A percentile compares a stretch with the other conserved stretches of the same genome.
Evolutionary conservation across 2,888 invertebrate genomes (phyloP).

Genomic region (Synanthedon vespiformis): DNA sequence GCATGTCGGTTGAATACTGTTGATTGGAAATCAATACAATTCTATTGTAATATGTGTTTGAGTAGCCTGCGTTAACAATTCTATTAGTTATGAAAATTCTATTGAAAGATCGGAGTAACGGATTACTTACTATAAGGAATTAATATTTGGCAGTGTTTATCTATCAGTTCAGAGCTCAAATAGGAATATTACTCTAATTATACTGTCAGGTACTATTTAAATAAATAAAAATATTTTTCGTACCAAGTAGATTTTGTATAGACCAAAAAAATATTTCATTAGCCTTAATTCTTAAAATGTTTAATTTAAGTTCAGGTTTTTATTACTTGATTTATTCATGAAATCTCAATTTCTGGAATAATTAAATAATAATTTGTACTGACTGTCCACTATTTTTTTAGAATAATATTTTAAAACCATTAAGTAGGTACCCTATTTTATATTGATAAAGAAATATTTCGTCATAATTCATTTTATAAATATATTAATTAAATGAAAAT

Average conservation of each 20-base stretch:
- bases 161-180: slow-evolving; percentile 46
- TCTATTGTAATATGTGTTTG: slow-evolving; percentile 67
- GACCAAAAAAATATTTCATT: too few species aligned
- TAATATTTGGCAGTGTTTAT: slow-evolving; percentile 32
- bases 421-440: too few species aligned
- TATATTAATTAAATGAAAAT: too few species aligned
- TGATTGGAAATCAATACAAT: slow-evolving; percentile 64
- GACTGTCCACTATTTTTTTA: slow-evolving; percentile 20
- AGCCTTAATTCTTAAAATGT: too few species aligned
- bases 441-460: too few species aligned
- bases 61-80: slow-evolving; percentile 60
- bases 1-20: slow-evolving; percentile 63
- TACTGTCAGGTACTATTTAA: neutral
- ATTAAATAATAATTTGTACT: slow-evolving; percentile 43
- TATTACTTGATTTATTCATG: too few species aligned
- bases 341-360: slow-evolving; percentile 2
- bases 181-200: slow-evolving; percentile 11
- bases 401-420: too few species aligned
- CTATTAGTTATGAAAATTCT: slow-evolving; percentile 60
- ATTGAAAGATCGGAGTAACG: slow-evolving; percentile 65
- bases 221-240: neutral
- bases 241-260: slow-evolving; percentile 2
- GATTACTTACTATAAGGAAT: slow-evolving; percentile 64
- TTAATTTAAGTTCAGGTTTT: too few species aligned
- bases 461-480: too few species aligned